Conservation (phyloP, 2,113 vertebrate genomes). For the Cinclus cinclus region DNA sequence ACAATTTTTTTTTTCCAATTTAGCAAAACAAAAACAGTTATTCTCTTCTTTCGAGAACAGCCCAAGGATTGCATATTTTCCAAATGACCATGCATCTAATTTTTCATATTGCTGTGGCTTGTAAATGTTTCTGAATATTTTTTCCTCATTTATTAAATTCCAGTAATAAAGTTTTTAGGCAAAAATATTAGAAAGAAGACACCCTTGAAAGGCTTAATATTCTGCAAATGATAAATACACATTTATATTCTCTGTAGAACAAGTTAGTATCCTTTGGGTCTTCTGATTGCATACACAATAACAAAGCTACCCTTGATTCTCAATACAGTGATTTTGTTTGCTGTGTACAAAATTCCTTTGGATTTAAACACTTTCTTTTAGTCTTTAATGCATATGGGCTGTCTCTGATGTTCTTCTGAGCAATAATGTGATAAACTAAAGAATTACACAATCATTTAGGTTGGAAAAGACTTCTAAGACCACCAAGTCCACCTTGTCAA, state of each 20-base stretch:
- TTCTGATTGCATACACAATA: neutral
- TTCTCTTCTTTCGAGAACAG: neutral
- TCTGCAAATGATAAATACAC: neutral
- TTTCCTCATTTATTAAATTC: neutral
- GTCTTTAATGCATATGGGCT: neutral
- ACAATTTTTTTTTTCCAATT: neutral
- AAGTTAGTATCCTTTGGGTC: neutral
- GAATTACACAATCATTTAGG: neutral
- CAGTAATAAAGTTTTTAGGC: neutral
- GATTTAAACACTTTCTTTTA: neutral
- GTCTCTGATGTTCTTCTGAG: neutral
- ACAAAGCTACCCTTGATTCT: neutral
- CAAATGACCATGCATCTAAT: neutral
- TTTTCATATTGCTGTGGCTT: neutral
- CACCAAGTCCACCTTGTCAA: neutral
- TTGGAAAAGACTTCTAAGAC: neutral
- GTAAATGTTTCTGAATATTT: neutral
- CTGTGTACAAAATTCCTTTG: neutral
- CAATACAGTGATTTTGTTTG: neutral
- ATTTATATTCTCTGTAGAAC: neutral
- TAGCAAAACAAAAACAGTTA: neutral
- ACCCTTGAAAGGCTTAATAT: neutral
- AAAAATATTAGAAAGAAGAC: neutral
- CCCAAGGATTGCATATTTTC: neutral
- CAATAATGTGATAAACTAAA: neutral